Base-by-base conservation (phyloP, 2,113 vertebrate species). In the Apeltes quadracus region DNA sequence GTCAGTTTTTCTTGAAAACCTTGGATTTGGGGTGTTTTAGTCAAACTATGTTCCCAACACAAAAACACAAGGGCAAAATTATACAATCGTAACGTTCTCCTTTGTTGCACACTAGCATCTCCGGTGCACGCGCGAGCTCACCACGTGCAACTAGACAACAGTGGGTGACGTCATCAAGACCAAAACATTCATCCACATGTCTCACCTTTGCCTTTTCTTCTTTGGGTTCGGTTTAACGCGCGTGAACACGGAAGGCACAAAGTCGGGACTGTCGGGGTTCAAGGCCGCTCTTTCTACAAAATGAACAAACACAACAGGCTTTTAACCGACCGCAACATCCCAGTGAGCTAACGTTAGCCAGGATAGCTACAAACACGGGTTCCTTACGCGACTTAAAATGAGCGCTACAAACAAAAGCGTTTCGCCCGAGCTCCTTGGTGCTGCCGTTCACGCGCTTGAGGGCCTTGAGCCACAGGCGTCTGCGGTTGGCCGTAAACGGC, bases 341-440 rank as follows among this genome's bases (percentile, higher is more conserved):
- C n/a, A 48, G 8, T 32, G 13, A 54, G n/a, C n/a, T 51, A 16
- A 5, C 18, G 46, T 48, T 22, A 22, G 32, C 32, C 6, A 34
- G 6, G 32, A 7, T 34, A 34, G 32, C 32, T 34, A 34, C 32
- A 10, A 32, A 16, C 64, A 5, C 2, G 48, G 3, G 4, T 11
- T 7, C 25, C 34, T 39, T 51, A 88, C 90, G 75, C 27, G 87
- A 86, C 27, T 81, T 32, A 10, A 91, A 91, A 76, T 91, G 90
- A 76, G 65, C 87, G 39, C 83, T 61, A 75, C 90, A 91, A 8
- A 91, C 8, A 1, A 64, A 75, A 56, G 16, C 53, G 5, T 61
- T 27, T 14, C n/a, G 0, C 0, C 0, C 14, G 20, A 83, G n/a
- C 4, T 23, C 46, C n/a, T 23, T 11, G 5, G 11, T 15, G 50